Evolutionary conservation across 2,113 vertebrate genomes (phyloP).

Genomic region (Pelecanus crispus): DNA sequence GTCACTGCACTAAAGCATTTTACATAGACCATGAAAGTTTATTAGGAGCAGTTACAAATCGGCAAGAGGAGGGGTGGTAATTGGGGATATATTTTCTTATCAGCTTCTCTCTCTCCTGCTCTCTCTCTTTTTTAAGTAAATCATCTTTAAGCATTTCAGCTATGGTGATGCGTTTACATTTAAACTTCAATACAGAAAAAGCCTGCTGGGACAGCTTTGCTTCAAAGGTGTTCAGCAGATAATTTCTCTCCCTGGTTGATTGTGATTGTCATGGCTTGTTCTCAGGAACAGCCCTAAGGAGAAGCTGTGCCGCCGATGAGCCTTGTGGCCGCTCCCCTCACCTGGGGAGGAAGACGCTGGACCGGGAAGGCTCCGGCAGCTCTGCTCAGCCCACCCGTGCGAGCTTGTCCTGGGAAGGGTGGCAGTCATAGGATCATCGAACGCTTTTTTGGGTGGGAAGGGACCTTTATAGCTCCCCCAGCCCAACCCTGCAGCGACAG

Average conservation of each 20-base stretch:
- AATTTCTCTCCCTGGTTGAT: conserved; percentile 31
- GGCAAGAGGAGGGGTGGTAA: conserved; percentile 32
- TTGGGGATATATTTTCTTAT: conserved; percentile 54
- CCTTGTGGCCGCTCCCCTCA: not conserved
- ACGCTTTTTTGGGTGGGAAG: not conserved
- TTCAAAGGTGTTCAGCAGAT: conserved; percentile 2
- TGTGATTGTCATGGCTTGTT: conserved; percentile 2
- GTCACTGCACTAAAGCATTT: conserved; percentile 70
- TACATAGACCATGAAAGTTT: conserved; percentile 73
- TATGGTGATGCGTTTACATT: conserved; percentile 25
- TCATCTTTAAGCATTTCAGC: conserved; percentile 56
- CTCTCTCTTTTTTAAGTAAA: conserved; percentile 31
- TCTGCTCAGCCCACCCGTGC: not conserved
- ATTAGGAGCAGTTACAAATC: conserved; percentile 70
- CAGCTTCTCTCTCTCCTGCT: conserved; percentile 27
- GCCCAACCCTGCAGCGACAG: too few relatives aligned
- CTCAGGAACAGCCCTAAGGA: not conserved
- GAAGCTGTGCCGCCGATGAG: not conserved
- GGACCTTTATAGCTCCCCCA: too few relatives aligned
- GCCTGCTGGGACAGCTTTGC: conserved; percentile 21
- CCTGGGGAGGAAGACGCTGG: not conserved
- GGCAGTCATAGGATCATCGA: not conserved
- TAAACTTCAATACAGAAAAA: conserved; percentile 23
- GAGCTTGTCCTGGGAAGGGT: not conserved
- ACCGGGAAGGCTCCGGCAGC: not conserved